Conservation (phyloP, 2,113 vertebrate species). For the Dascyllus trimaculatus region DNA sequence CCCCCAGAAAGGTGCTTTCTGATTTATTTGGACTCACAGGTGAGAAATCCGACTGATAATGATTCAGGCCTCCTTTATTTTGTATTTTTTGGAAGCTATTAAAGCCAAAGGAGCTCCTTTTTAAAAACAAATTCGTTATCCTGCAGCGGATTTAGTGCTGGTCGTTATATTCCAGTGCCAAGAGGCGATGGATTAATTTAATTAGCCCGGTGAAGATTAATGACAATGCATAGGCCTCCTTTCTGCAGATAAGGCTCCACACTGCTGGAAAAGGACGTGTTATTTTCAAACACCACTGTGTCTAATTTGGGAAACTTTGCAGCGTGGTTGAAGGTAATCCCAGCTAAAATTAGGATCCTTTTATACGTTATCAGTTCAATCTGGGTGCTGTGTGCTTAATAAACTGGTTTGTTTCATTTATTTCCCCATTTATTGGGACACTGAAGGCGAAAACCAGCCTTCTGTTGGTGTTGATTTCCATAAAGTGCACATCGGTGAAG, state of each 20-base stretch:
- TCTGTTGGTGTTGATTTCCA: too few relatives aligned
- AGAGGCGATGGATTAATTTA: slow-evolving; percentile 82
- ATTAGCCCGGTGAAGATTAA: slow-evolving; percentile 82
- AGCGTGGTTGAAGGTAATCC: slow-evolving; percentile 38
- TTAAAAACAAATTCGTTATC: slow-evolving; percentile 65
- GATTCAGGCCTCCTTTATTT: slow-evolving; percentile 38
- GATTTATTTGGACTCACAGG: background rate
- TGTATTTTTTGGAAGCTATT: slow-evolving; percentile 31
- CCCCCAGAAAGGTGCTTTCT: slow-evolving; percentile 67
- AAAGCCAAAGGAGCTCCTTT: slow-evolving; percentile 53
- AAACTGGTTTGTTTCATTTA: too few relatives aligned
- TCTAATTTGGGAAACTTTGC: slow-evolving; percentile 49
- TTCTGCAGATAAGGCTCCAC: slow-evolving; percentile 65
- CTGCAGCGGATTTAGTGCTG: slow-evolving; percentile 72
- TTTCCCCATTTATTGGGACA: too few relatives aligned
- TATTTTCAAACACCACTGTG: slow-evolving; percentile 40
- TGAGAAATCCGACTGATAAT: slow-evolving; percentile 41
- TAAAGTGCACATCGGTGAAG: too few relatives aligned
- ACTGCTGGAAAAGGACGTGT: slow-evolving; percentile 34
- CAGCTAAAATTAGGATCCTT: slow-evolving; percentile 1
- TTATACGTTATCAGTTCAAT: slow-evolving; percentile 13
- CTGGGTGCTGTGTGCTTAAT: background rate
- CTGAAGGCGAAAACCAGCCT: too few relatives aligned
- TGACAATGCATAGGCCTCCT: slow-evolving; percentile 70
- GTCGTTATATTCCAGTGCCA: slow-evolving; percentile 70